Conservation (phyloP, 2,113 vertebrate genomes). For the Spermophilus dauricus region DNA sequence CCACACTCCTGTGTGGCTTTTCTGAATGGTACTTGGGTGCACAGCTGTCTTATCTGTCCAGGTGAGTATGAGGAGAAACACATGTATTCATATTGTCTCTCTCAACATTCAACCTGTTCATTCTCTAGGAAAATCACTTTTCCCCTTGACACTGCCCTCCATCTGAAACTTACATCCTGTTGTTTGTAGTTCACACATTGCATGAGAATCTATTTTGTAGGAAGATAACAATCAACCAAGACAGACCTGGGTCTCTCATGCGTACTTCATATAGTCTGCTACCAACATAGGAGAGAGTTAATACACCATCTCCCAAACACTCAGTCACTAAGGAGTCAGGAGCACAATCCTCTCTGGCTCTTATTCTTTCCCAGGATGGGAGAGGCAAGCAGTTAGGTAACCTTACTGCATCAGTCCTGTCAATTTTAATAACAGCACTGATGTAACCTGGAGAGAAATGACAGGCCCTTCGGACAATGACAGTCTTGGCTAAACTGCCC, state of each 20-base stretch:
- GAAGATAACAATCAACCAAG: slow-evolving; percentile 3
- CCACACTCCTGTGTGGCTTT: not conserved
- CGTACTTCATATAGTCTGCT: not conserved
- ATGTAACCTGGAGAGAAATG: not conserved
- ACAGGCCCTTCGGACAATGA: not conserved
- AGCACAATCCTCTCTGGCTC: not conserved
- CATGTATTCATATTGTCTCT: not conserved
- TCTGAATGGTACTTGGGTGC: not conserved
- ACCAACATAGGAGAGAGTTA: not conserved
- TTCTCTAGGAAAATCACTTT: not conserved
- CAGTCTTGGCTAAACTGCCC: not conserved
- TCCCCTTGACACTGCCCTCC: no score
- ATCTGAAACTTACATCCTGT: not conserved
- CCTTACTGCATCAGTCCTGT: not conserved
- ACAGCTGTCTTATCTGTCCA: not conserved
- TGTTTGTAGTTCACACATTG: not conserved
- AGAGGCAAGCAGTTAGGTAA: not conserved
- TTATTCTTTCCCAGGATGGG: not conserved
- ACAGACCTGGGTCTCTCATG: not conserved
- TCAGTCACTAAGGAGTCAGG: not conserved
- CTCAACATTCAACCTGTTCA: not conserved
- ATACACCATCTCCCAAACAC: not conserved
- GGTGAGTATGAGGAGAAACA: not conserved
- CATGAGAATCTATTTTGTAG: not conserved
- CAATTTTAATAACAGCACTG: not conserved